These are phyloP conservation scores for Lasioglossum vierecki DNA, from an alignment of 2,888 invertebrate species.

Conservation along the genomic window DNA sequence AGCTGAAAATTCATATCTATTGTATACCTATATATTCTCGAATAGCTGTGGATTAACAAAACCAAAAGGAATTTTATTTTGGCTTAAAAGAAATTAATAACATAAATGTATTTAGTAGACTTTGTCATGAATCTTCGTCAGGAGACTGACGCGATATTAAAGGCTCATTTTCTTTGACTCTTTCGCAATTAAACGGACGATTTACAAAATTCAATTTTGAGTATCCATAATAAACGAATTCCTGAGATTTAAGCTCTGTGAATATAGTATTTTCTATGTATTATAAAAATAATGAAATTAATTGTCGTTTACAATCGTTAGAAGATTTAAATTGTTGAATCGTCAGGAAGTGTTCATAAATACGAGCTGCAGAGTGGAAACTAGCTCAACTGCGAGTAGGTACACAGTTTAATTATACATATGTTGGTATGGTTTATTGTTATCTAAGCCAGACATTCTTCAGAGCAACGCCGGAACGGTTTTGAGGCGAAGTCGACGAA, in stretches of 20 bases:
- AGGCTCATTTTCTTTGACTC: background rate
- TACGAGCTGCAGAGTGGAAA: background rate
- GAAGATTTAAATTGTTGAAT: background rate
- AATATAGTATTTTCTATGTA: background rate
- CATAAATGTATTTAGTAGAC: too few species aligned
- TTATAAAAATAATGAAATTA: background rate
- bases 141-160: too few species aligned
- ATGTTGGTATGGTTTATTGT: slow-evolving; percentile 40
- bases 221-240: background rate
- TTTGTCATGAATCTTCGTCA: too few species aligned
- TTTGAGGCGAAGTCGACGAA: slow-evolving; percentile 32
- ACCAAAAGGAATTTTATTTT: too few species aligned
- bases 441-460: slow-evolving; percentile 34
- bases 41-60: too few species aligned
- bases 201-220: background rate
- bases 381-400: background rate
- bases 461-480: slow-evolving; percentile 10
- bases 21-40: too few species aligned
- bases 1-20: too few species aligned
- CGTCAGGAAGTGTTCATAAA: background rate
- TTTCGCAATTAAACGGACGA: background rate
- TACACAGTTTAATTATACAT: background rate
- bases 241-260: background rate
- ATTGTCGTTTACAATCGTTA: background rate
- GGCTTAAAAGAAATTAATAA: too few species aligned